A percentile compares a stretch with the other conserved stretches of the same genome.
These are phyloP conservation scores for Prunella strophiata DNA, from an alignment of 2,797 vertebrate species.

Conservation along the genomic window DNA sequence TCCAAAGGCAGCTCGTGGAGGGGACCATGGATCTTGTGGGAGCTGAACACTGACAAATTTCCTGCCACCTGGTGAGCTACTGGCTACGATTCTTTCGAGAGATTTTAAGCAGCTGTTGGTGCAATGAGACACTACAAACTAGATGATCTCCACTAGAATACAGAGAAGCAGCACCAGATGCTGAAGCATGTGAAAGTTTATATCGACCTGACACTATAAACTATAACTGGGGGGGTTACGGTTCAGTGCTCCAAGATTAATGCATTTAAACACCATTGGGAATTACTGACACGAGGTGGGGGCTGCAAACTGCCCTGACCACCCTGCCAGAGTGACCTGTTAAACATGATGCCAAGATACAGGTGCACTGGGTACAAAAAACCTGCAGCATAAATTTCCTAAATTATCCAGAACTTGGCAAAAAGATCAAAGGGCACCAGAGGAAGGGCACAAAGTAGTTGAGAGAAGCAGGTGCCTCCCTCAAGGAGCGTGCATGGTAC, in stretches of 20 bases:
- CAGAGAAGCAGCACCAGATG: conserved; percentile 12
- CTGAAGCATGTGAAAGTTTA: neutral
- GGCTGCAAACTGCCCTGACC: neutral
- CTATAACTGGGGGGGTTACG: neutral
- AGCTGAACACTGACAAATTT: neutral
- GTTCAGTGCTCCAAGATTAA: neutral
- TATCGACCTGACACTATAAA: neutral
- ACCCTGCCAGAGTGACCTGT: neutral
- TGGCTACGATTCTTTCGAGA: neutral
- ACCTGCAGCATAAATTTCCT: neutral
- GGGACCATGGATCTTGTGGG: neutral
- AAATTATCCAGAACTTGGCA: neutral
- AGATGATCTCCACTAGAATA: neutral
- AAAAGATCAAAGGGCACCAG: neutral
- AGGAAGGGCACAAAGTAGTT: rapidly evolving
- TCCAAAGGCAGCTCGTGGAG: neutral
- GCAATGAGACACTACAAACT: neutral
- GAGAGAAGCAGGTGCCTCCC: neutral
- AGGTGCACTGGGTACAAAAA: neutral
- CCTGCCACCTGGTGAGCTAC: neutral
- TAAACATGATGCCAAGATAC: neutral
- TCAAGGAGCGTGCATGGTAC: rapidly evolving
- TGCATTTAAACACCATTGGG: neutral
- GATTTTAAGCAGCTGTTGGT: conserved; percentile 25
- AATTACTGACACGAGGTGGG: neutral